Evolutionary conservation across 2,113 vertebrate species (phyloP).

Genomic region (Chauna torquata): DNA sequence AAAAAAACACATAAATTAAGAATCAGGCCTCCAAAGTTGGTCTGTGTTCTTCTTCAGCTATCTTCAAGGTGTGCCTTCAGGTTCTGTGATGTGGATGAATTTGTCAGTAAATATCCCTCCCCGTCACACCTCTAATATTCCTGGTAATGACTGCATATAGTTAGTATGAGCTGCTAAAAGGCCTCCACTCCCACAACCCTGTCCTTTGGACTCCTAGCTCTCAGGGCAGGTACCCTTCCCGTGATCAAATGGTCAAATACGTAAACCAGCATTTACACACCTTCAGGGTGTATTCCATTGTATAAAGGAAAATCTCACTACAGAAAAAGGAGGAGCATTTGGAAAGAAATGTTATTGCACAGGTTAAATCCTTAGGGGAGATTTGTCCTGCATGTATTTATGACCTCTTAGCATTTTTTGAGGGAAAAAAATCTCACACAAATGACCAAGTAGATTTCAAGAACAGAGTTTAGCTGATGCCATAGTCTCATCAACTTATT

Average conservation of each 20-base stretch:
- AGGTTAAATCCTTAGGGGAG: not conserved
- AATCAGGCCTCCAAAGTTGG: not conserved
- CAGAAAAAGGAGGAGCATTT: not conserved
- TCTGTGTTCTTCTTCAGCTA: not conserved
- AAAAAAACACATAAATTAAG: not conserved
- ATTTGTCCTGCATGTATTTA: not conserved
- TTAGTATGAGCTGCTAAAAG: not conserved
- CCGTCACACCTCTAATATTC: not conserved
- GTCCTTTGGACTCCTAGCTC: not conserved
- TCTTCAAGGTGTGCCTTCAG: not conserved
- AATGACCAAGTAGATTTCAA: not conserved
- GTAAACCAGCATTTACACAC: too few species aligned
- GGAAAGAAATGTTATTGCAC: not conserved
- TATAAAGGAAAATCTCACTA: not conserved
- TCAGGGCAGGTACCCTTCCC: not conserved
- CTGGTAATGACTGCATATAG: not conserved
- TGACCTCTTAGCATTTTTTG: not conserved
- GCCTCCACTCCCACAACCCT: not conserved
- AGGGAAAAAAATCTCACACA: not conserved
- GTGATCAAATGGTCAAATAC: not conserved
- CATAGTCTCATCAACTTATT: rapidly evolving
- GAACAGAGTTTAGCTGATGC: not conserved
- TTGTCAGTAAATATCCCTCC: not conserved
- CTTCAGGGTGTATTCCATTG: not conserved
- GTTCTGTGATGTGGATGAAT: not conserved